Evolutionary conservation across 2,888 invertebrate species (phyloP), one percentile per base, ranked within the genome.

Genomic region (Acanthosepion pharaonis): DNA sequence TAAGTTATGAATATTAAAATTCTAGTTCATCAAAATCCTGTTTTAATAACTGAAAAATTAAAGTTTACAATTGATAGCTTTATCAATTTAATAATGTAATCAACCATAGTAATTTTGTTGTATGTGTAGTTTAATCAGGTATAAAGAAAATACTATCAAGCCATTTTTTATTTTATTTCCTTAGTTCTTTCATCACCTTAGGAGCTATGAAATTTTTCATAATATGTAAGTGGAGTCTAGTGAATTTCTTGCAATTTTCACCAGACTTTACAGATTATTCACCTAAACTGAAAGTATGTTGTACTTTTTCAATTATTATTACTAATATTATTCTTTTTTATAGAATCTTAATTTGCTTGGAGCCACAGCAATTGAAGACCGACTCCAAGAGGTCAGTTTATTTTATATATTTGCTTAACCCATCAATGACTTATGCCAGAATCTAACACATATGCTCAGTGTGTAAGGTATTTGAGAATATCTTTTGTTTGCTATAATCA

Each of bases 301-400:
- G n/a, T 78, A 33, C 8, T 78, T 78, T 64, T 91, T 42, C 55
- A 33, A 94, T 18, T 78, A 94, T 20, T 28, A 94, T 55, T 94
- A 55, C 59, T 94, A 94, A n/a, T 48, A 48, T 49, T 55, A 93
- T 18, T 25, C 42, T 49, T 95, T 95, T 78, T 95, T 96, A 55
- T 96, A 98, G 97, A 98, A 99, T 98, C 98, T 99, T 95, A 98
- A 98, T 59, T 98, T 99, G 78, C 98, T 99, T 94, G 99, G 99
- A 15, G 99, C 99, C 3, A 99, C 99, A 78, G 99, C 99, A 48
- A 99, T 99, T 96, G 99, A 99, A 97, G 99, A 99, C 97, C 99
- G 99, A 97, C 98, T 99, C 94, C 99, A 99, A 98, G 99, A 98
- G 98, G 98, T 97, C 95, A 95, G 96, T 95, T 94, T 94, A 33